phyloP scores from a whole-genome alignment of 2,113 vertebrate genomes.

The Turnix velox region DNA sequence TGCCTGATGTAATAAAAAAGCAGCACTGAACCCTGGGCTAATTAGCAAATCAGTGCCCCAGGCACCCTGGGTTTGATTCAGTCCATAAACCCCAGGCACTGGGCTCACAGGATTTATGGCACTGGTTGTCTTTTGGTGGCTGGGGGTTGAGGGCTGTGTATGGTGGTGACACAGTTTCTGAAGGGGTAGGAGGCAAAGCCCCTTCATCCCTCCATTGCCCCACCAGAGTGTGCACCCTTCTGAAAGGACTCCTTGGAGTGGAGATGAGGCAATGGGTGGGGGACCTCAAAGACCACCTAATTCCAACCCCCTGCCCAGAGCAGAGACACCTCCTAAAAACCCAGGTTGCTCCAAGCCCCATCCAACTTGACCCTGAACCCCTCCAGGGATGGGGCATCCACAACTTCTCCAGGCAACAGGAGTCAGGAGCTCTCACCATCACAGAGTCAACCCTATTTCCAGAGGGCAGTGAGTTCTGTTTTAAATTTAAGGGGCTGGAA shows the following conservation, averaged over 20 bases:
- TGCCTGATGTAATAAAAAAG: constrained; percentile 23
- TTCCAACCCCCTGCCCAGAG: too few species aligned
- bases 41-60: constrained; percentile 23
- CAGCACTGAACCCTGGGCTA: neutral
- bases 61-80: constrained; percentile 1
- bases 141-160: neutral
- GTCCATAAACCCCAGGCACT: neutral
- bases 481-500: neutral
- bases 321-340: too few species aligned
- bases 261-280: neutral
- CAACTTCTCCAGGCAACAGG: too few species aligned
- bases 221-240: neutral
- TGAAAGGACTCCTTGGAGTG: neutral
- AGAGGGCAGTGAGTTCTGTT: too few species aligned
- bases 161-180: neutral
- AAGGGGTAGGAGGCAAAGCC: neutral
- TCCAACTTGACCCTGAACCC: too few species aligned
- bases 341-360: too few species aligned
- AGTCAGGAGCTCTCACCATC: too few species aligned
- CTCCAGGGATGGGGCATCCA: too few species aligned
- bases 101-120: neutral
- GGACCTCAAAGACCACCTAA: too few species aligned
- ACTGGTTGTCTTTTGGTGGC: neutral
- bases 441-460: too few species aligned
- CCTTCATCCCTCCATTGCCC: neutral